Percentiles rank a stretch among this genome's conserved stretches.
phyloP scores from a whole-genome alignment of 2,113 vertebrate genomes.

The Fukomys damarensis region DNA sequence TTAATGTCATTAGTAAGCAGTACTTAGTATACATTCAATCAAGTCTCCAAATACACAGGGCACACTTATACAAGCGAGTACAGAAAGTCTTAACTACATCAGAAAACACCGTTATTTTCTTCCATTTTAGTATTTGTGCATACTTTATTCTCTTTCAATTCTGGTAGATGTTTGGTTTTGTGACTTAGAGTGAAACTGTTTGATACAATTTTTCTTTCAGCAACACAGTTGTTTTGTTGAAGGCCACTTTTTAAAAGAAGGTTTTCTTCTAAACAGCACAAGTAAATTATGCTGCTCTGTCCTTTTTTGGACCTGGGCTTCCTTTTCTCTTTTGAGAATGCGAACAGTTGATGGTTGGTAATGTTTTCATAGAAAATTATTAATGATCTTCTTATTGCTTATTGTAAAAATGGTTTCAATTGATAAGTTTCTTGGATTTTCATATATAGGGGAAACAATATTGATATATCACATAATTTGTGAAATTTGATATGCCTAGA shows the following conservation, averaged over 20 bases:
- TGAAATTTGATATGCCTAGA: neutral
- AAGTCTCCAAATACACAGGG: neutral
- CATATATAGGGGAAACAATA: neutral
- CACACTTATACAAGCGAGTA: neutral
- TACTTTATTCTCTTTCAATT: neutral
- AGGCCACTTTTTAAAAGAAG: neutral
- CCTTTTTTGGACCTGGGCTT: neutral
- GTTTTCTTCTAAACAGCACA: neutral
- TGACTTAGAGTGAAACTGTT: neutral
- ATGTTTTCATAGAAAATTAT: neutral
- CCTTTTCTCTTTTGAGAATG: neutral
- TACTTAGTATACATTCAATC: neutral
- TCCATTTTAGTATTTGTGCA: neutral
- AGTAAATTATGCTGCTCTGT: neutral
- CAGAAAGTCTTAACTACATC: neutral
- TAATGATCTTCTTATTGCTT: neutral
- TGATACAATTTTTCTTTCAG: neutral
- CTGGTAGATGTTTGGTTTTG: neutral
- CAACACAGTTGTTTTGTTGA: neutral
- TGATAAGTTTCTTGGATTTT: neutral
- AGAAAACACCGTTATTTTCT: neutral
- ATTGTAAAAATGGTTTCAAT: slow-evolving; percentile 1
- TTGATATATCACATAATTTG: neutral
- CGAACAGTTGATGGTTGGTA: neutral
- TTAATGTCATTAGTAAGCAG: neutral